Evolutionary conservation across 2,113 vertebrate genomes (phyloP), one percentile per base, ranked within the genome.

Genomic region (Pterocles burchelli): DNA sequence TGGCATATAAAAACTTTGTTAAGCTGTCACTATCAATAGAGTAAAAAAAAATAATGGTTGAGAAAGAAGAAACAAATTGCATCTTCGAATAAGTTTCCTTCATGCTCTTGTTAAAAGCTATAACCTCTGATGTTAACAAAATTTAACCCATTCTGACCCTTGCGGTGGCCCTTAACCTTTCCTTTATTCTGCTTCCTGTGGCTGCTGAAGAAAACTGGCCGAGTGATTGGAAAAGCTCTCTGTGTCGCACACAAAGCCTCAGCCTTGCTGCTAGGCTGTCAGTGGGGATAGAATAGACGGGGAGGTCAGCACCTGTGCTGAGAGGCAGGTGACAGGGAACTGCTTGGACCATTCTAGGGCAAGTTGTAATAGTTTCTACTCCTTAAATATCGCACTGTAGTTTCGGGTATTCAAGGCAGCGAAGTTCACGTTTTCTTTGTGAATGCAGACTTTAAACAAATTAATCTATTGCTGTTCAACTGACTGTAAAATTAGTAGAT

Each of bases 401-500:
- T 98, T 98, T 97, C 93, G 97, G 96, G 97, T 97, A 98, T 97
- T 98, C 98, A 98, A 98, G 97, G 98, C 97, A 98, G 98, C 85
- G 58, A 97, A 99, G 98, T 98, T 99, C 98, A 98, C 97, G 85
- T 97, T 96, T 97, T 97, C 98, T 99, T 99, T 99, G 98, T 98
- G 98, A 96, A 94, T 65, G 94, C 97, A 96, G 98, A 98, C 98
- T 98, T 99, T 98, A 98, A 98, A 99, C 98, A 99, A 98, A 99
- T 99, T 98, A 98, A 98, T 98, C 98, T 98, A 98, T 99, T 99
- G 98, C 98, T 99, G 98, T 97, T 99, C 99, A 99, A 98, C 98
- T 99, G 98, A 99, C 98, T 99, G 98, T 98, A 98, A 99, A 99
- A 99, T 99, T 98, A 98, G 98, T 98, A 98, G 98, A 98, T 98